phyloP scores from a whole-genome alignment of 1,140 invertebrate species.

The Temnothorax nylanderi region DNA sequence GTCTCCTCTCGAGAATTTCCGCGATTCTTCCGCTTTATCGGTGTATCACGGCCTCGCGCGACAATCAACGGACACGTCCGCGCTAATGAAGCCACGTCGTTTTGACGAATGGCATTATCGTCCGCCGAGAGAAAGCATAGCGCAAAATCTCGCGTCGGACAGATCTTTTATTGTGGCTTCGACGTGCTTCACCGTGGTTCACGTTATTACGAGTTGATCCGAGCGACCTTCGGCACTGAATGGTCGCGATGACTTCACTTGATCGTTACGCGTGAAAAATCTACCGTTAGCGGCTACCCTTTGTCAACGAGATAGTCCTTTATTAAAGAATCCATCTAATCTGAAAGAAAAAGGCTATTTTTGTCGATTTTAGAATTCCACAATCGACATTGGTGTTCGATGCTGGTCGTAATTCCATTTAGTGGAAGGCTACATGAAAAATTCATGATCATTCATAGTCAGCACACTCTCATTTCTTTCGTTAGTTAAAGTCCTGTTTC shows the following conservation, averaged over 20 bases:
- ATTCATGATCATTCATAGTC: neutral
- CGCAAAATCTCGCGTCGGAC: neutral
- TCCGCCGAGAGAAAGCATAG: constrained; percentile 22
- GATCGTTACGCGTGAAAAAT: constrained; percentile 27
- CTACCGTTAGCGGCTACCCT: constrained; percentile 31
- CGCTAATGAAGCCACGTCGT: constrained; percentile 36
- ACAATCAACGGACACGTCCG: constrained; percentile 16
- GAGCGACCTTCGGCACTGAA: constrained; percentile 28
- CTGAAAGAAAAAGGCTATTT: neutral
- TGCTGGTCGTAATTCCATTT: constrained; percentile 17
- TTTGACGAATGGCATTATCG: constrained; percentile 28
- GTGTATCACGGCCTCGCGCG: constrained; percentile 39
- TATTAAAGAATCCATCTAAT: neutral
- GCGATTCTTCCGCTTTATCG: constrained; percentile 36
- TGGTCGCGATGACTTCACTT: constrained; percentile 26
- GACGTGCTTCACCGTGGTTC: neutral
- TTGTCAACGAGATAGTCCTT: neutral
- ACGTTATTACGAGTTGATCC: constrained; percentile 11
- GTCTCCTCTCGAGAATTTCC: constrained; percentile 5
- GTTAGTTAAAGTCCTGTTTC: neutral
- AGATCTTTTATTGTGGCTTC: constrained; percentile 28
- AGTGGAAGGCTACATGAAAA: neutral
- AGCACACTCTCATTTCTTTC: neutral
- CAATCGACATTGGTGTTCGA: neutral
- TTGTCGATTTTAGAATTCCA: neutral